Conservation (phyloP, 2,113 vertebrate genomes). For the Hystrix brachyura region DNA sequence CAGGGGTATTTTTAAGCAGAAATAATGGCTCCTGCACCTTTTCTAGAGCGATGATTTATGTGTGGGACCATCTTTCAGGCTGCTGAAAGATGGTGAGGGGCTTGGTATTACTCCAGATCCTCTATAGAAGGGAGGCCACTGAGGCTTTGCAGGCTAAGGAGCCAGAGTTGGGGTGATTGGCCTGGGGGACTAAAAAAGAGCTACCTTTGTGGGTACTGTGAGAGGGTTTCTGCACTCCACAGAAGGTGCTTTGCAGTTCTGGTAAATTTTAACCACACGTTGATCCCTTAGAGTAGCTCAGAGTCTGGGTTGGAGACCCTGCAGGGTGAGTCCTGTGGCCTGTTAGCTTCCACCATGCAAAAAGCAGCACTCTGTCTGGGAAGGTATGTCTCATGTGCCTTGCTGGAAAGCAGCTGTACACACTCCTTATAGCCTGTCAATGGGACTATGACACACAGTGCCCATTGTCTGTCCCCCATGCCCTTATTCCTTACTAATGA, state of each 20-base stretch:
- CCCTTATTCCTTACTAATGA: too few relatives aligned
- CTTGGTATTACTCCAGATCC: background rate
- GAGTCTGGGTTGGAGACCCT: background rate
- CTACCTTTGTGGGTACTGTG: background rate
- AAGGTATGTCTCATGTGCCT: background rate
- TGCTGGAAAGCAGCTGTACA: too few relatives aligned
- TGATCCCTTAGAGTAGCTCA: background rate
- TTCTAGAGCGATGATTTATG: constrained; percentile 45
- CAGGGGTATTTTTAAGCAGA: constrained; percentile 30
- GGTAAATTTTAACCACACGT: accelerated
- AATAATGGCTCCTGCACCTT: background rate
- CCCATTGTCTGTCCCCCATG: too few relatives aligned
- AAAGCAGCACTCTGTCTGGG: background rate
- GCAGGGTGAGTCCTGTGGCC: background rate
- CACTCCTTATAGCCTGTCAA: too few relatives aligned
- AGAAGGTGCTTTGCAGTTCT: background rate
- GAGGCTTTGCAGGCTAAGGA: accelerated
- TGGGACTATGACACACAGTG: too few relatives aligned
- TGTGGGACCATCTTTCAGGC: constrained; percentile 13
- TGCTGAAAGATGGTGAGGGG: background rate
- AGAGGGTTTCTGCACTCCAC: background rate
- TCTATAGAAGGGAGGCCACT: background rate
- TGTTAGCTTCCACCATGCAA: background rate
- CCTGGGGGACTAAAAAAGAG: background rate
- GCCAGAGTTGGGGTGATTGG: background rate